Conservation (phyloP, 2,113 vertebrate genomes). For the Hippocampus zosterae region DNA sequence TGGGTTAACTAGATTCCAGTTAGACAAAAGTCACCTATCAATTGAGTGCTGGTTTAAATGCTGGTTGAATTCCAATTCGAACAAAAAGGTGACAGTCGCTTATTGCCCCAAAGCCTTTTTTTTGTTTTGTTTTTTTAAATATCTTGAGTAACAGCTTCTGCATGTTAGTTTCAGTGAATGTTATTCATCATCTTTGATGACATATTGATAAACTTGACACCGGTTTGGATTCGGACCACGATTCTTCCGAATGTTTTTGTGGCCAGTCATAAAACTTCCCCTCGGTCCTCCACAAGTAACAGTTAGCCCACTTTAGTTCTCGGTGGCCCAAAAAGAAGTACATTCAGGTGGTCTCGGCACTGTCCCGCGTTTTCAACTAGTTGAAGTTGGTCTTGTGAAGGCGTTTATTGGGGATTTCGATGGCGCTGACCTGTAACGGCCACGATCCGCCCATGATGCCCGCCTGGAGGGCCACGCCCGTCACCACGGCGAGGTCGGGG, state of each 20-base stretch:
- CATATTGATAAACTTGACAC: neutral
- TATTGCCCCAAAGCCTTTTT: neutral
- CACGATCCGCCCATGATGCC: conserved; percentile 95
- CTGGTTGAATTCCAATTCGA: neutral
- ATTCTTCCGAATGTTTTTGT: too few relatives aligned
- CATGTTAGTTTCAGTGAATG: neutral
- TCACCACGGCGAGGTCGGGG: conserved; percentile 93
- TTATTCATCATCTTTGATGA: neutral
- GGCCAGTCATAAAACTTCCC: too few relatives aligned
- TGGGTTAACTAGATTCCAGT: neutral
- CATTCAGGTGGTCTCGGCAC: neutral
- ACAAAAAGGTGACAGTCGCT: neutral
- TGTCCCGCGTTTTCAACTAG: conserved; percentile 51
- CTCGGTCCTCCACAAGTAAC: too few relatives aligned
- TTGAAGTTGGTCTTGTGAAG: conserved; percentile 92
- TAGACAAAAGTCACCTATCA: neutral
- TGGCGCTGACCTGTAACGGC: conserved; percentile 95
- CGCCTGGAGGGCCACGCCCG: conserved; percentile 89
- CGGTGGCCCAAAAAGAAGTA: neutral
- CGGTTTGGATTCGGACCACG: too few relatives aligned
- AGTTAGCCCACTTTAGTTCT: neutral
- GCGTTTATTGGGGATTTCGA: conserved; percentile 93
- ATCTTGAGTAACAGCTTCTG: neutral
- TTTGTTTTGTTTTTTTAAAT: neutral
- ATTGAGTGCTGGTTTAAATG: neutral